Percentiles rank a stretch among this genome's conserved stretches.
These are phyloP conservation scores for Perdita meconis DNA, from an alignment of 2,888 invertebrate genomes.

Conservation along the genomic window DNA sequence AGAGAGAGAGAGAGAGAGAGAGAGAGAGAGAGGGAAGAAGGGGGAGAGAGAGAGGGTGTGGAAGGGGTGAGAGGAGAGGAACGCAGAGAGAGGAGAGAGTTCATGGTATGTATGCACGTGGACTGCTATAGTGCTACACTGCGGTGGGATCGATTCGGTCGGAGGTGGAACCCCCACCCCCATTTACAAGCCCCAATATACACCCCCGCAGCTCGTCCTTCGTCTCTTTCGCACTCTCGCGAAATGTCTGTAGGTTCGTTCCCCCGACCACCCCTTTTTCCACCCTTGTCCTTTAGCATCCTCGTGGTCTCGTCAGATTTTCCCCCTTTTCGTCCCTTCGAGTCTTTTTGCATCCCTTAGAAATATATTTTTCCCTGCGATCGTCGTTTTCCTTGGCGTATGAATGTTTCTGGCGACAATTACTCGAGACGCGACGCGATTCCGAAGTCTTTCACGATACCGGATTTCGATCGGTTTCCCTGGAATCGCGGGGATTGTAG, in stretches of 20 bases:
- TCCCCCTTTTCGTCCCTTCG: conserved; percentile 14
- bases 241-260: conserved; percentile 71
- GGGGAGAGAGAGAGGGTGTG: neutral
- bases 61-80: neutral
- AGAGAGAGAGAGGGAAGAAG: neutral
- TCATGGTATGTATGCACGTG: conserved; percentile 79
- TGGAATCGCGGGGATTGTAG: neutral
- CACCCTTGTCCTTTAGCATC: conserved; percentile 40
- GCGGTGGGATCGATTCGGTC: conserved; percentile 82
- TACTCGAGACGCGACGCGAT: neutral
- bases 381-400: no score
- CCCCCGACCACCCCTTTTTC: conserved; percentile 13
- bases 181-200: conserved; percentile 77
- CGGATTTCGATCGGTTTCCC: neutral
- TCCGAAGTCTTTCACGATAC: neutral
- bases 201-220: conserved; percentile 66
- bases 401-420: neutral
- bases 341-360: neutral
- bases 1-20: neutral
- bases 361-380: neutral
- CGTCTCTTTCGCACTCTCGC: conserved; percentile 70
- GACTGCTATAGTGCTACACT: conserved; percentile 78
- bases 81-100: conserved; percentile 55
- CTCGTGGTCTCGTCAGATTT: conserved; percentile 55
- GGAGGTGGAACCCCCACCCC: conserved; percentile 75